A percentile compares a stretch with the other conserved stretches of the same genome.
phyloP scores from a whole-genome alignment of 2,797 vertebrate species.

The Ceryle rudis region DNA sequence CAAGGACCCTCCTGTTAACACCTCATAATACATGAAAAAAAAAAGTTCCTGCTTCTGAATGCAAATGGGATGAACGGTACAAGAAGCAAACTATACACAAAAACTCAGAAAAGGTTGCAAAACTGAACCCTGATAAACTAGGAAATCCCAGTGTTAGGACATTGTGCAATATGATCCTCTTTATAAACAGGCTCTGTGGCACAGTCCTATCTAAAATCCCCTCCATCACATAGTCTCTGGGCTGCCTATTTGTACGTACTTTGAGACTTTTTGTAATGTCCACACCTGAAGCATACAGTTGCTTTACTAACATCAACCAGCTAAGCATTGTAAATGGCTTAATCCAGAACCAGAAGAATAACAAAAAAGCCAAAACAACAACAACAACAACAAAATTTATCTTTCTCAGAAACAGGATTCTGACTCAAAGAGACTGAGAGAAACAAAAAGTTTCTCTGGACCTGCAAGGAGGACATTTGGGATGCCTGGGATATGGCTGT shows the following conservation, averaged over 20 bases:
- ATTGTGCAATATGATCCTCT: background rate
- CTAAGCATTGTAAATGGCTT: background rate
- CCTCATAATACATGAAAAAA: background rate
- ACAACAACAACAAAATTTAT: background rate
- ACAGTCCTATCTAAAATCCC: background rate
- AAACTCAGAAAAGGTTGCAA: background rate
- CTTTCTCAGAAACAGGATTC: background rate
- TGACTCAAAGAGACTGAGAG: background rate
- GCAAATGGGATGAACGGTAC: background rate
- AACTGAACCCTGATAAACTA: background rate
- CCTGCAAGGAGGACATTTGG: background rate
- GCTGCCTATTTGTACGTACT: background rate
- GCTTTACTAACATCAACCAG: background rate
- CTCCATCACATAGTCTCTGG: background rate
- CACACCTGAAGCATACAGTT: background rate
- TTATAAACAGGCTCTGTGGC: background rate
- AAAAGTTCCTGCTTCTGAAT: background rate
- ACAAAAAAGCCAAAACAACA: too few species aligned
- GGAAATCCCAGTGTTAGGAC: background rate
- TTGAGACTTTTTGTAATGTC: background rate
- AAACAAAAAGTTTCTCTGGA: background rate
- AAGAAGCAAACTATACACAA: background rate
- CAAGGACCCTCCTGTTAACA: background rate
- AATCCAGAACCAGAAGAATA: background rate
- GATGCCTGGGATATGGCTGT: background rate